Percentiles rank a stretch among this genome's conserved stretches.
These are phyloP conservation scores for Griposia aprilina DNA, from an alignment of 2,888 invertebrate genomes.

Conservation along the genomic window DNA sequence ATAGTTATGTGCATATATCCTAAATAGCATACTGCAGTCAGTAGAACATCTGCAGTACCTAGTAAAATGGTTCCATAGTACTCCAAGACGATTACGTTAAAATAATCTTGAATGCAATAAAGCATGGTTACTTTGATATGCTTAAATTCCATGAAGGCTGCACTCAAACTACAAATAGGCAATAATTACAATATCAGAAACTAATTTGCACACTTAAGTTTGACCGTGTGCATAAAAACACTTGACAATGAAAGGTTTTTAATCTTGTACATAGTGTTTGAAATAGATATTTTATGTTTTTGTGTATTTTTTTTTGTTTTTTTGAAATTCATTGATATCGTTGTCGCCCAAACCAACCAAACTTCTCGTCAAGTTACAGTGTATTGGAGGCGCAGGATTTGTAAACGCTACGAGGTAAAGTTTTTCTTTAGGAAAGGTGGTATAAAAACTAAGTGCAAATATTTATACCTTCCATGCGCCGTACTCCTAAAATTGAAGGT, in stretches of 20 bases:
- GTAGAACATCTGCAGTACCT: neutral
- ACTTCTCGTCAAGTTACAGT: neutral
- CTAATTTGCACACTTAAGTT: neutral
- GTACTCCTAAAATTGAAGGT: neutral
- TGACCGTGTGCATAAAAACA: neutral
- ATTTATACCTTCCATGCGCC: too few relatives aligned
- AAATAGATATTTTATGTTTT: too few relatives aligned
- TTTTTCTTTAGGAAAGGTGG: neutral
- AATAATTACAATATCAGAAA: neutral
- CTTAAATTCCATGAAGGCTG: conserved; percentile 1
- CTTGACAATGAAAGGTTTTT: neutral
- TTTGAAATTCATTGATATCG: neutral
- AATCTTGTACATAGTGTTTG: neutral
- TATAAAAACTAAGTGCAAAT: neutral
- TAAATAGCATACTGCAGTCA: conserved; percentile 3
- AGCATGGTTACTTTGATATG: neutral
- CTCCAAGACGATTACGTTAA: neutral
- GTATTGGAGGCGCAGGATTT: neutral
- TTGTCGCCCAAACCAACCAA: neutral
- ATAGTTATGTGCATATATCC: conserved; percentile 3
- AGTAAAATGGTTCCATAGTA: neutral
- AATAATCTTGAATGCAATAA: neutral
- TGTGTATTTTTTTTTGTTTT: neutral
- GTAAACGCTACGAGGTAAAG: neutral
- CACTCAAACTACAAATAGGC: neutral